Evolutionary conservation across 92 coral and sea anemone species (phyloP).

Genomic region (Porites lobata): DNA sequence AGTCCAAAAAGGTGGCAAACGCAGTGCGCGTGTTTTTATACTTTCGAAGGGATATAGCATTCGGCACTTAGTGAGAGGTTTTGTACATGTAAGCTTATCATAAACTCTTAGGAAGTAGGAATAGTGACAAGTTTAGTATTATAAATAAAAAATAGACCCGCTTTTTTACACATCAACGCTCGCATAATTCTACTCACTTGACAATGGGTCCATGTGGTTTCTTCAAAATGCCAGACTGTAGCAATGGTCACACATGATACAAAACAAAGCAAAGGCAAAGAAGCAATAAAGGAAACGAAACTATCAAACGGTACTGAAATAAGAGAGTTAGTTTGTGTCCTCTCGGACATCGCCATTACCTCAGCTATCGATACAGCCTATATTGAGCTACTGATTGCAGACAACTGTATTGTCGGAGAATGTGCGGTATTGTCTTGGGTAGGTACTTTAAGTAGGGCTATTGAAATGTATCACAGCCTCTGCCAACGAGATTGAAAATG

Average conservation of each 20-base stretch:
- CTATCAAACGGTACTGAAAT: constrained; percentile 13
- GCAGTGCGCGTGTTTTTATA: too few species aligned
- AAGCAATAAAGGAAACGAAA: constrained; percentile 13
- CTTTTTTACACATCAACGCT: too few species aligned
- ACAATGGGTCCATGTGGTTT: constrained; percentile 85
- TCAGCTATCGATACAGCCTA: too few species aligned
- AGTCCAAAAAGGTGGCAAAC: too few species aligned
- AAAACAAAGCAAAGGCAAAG: constrained; percentile 75
- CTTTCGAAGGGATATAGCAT: too few species aligned
- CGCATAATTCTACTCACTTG: constrained; percentile 57
- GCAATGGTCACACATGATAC: constrained; percentile 79
- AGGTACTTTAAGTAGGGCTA: not conserved
- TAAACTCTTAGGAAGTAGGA: too few species aligned
- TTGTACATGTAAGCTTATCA: too few species aligned
- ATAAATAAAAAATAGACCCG: too few species aligned
- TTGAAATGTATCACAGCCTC: not conserved
- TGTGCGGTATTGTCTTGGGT: not conserved
- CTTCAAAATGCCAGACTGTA: constrained; percentile 79
- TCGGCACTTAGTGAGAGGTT: too few species aligned
- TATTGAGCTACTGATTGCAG: not conserved
- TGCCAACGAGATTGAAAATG: constrained; percentile 12
- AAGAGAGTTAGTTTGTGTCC: constrained; percentile 16
- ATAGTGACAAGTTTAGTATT: too few species aligned
- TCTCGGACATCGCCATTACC: constrained; percentile 2
- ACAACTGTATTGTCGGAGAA: not conserved